phyloP scores from a whole-genome alignment of 1,140 invertebrate species.

The Cherax destructor region DNA sequence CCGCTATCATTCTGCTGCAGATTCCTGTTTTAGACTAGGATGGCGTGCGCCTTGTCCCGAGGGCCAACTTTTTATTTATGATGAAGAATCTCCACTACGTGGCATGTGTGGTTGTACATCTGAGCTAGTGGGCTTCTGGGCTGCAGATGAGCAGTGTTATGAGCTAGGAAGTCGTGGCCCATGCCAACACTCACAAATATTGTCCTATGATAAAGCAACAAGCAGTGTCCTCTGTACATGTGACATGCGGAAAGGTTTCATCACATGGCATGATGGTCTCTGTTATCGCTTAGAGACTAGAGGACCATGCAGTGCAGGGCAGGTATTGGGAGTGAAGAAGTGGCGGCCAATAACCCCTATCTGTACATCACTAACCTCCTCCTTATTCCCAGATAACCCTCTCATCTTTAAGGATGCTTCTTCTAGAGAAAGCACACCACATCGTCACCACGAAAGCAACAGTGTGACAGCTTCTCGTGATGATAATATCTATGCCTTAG shows the following conservation, averaged over 20 bases:
- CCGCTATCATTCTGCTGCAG: slow-evolving; percentile 67
- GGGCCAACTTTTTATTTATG: slow-evolving; percentile 72
- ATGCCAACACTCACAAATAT: slow-evolving; percentile 65
- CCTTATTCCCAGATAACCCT: not conserved
- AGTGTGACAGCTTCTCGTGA: slow-evolving; percentile 26
- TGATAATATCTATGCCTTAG: slow-evolving; percentile 11
- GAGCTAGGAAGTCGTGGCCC: slow-evolving; percentile 73
- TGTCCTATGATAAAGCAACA: slow-evolving; percentile 57
- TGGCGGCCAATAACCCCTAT: slow-evolving; percentile 34
- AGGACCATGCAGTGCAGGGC: slow-evolving; percentile 34
- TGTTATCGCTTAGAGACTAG: slow-evolving; percentile 50
- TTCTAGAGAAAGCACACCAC: not conserved
- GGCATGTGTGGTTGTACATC: slow-evolving; percentile 68
- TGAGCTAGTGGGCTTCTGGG: slow-evolving; percentile 73
- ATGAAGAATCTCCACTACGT: slow-evolving; percentile 67
- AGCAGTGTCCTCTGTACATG: slow-evolving; percentile 53
- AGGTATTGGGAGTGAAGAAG: slow-evolving; percentile 18
- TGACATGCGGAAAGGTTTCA: slow-evolving; percentile 60
- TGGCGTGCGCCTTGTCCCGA: slow-evolving; percentile 72
- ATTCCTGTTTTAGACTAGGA: slow-evolving; percentile 73
- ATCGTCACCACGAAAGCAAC: slow-evolving; percentile 31
- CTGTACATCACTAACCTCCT: slow-evolving; percentile 18
- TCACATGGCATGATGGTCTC: slow-evolving; percentile 59
- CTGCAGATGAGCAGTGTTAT: slow-evolving; percentile 69
- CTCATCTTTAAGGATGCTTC: slow-evolving; percentile 5